These are phyloP conservation scores for Mylabris phalerata DNA, from an alignment of 1,140 invertebrate genomes.

Conservation along the genomic window DNA sequence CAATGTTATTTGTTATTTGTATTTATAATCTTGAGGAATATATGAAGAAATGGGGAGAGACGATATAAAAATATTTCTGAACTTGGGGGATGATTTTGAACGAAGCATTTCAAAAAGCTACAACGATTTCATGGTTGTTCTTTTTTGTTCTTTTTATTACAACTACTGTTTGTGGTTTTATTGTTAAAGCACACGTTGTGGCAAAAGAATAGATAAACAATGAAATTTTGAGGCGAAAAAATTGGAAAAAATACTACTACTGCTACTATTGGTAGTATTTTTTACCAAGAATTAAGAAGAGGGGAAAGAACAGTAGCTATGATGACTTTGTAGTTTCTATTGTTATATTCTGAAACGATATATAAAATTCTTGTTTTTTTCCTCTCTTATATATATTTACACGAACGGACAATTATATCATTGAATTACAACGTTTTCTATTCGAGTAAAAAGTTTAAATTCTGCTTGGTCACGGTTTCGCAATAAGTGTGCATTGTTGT, in stretches of 20 bases:
- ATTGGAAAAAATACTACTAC: background rate
- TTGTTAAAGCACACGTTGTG: too few species aligned
- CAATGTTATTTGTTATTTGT: constrained; percentile 18
- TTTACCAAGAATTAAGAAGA: too few species aligned
- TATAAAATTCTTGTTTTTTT: constrained; percentile 21
- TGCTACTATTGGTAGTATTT: too few species aligned
- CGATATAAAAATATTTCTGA: too few species aligned
- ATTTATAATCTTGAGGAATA: constrained; percentile 11
- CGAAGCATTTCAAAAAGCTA: too few species aligned
- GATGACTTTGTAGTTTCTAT: constrained; percentile 34
- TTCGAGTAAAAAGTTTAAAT: constrained; percentile 31
- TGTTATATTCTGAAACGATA: constrained; percentile 17
- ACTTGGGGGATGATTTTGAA: too few species aligned
- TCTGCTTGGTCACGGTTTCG: constrained; percentile 35
- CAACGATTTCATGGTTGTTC: too few species aligned
- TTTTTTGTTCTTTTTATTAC: too few species aligned
- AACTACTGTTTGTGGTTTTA: too few species aligned
- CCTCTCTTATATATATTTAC: constrained; percentile 25
- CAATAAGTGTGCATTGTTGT: constrained; percentile 35
- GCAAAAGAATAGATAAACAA: too few species aligned
- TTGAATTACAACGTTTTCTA: constrained; percentile 38
- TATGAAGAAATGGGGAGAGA: too few species aligned
- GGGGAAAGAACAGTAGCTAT: constrained; percentile 23
- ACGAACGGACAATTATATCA: constrained; percentile 38
- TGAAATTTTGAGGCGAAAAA: background rate